These are phyloP conservation scores for Sebastes oblongus DNA, from an alignment of 2,797 vertebrate species.

Conservation along the genomic window DNA sequence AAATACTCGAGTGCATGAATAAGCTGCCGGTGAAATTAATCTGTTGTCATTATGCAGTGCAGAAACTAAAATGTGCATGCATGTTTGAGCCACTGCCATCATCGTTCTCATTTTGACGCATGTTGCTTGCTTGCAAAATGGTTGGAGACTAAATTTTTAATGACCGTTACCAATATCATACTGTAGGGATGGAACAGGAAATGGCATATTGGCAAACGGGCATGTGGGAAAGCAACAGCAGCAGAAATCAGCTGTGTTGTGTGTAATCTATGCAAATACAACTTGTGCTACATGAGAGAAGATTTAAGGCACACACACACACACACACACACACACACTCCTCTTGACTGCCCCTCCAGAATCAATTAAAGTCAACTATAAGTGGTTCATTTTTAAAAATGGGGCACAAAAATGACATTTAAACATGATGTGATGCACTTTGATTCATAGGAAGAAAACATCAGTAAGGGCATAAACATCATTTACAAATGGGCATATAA, in stretches of 20 bases:
- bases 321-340: neutral
- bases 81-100: neutral
- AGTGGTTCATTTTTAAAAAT: constrained; percentile 16
- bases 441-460: constrained; percentile 9
- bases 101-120: neutral
- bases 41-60: constrained; percentile 16
- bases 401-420: neutral
- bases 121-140: neutral
- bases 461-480: neutral
- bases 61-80: neutral
- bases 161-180: neutral
- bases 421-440: constrained; percentile 6
- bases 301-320: neutral
- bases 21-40: neutral
- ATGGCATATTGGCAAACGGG: neutral
- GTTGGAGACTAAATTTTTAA: neutral
- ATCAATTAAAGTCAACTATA: neutral
- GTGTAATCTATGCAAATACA: neutral
- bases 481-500: neutral
- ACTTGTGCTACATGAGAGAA: neutral
- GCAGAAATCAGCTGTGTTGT: neutral
- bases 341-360: neutral
- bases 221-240: neutral
- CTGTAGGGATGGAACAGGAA: neutral
- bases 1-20: neutral